phyloP scores from a whole-genome alignment of 2,113 vertebrate genomes.

The Meleagris gallopavo region DNA sequence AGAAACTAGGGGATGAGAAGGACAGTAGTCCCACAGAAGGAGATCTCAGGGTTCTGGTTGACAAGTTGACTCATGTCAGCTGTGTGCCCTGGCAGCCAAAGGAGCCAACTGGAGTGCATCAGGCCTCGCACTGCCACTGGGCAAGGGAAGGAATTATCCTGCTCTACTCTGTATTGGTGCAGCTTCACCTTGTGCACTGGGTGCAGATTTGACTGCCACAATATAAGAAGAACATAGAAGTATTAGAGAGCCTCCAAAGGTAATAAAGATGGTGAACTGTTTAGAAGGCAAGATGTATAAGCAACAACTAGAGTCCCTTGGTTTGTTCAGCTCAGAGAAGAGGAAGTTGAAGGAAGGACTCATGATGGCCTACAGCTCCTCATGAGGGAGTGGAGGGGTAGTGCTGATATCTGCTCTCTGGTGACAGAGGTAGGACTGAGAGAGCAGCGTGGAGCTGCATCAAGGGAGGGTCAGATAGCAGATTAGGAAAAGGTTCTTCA shows the following conservation, averaged over 20 bases:
- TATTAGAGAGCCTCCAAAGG: not conserved
- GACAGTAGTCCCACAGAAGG: no score
- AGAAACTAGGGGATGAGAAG: not conserved
- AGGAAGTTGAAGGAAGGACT: not conserved
- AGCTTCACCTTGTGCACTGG: not conserved
- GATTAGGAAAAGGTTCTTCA: not conserved
- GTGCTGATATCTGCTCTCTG: not conserved
- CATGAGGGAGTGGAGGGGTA: not conserved
- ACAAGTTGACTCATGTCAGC: no score
- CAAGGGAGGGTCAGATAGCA: not conserved
- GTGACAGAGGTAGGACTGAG: not conserved
- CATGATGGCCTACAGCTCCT: not conserved
- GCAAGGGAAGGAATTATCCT: not conserved
- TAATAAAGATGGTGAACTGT: not conserved
- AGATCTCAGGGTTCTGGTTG: no score
- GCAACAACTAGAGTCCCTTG: not conserved
- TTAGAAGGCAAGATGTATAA: not conserved
- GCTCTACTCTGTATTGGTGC: not conserved
- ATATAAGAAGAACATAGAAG: not conserved
- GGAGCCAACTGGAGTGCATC: not conserved
- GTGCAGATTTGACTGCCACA: not conserved
- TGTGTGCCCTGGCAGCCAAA: not conserved
- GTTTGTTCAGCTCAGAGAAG: not conserved
- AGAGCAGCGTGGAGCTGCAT: not conserved
- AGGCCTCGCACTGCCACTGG: not conserved